phyloP scores from a whole-genome alignment of 2,888 invertebrate species.

The Eupithecia exiguata region DNA sequence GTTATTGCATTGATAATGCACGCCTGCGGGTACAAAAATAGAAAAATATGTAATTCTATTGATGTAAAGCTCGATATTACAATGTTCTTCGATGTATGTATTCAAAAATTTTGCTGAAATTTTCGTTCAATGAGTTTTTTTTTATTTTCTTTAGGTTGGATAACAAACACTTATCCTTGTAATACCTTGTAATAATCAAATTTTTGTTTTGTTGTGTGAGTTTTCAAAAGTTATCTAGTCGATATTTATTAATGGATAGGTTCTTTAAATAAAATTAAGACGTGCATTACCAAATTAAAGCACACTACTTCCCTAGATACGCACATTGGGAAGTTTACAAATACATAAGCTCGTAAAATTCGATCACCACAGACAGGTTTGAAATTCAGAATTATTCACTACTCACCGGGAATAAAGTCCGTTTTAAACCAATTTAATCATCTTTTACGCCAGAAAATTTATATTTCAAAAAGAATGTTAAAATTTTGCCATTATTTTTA shows the following conservation, averaged over 20 bases:
- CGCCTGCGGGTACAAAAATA: conserved; percentile 49
- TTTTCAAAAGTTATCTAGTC: conserved; percentile 6
- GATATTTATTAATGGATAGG: neutral
- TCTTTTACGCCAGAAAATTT: neutral
- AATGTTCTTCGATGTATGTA: conserved; percentile 11
- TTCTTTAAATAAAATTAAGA: conserved; percentile 41
- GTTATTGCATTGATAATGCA: conserved; percentile 61
- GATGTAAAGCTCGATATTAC: conserved; percentile 33
- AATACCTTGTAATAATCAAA: neutral
- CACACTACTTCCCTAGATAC: conserved; percentile 52
- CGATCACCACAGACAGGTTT: conserved; percentile 81
- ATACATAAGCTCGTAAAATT: conserved; percentile 79
- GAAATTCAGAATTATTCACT: conserved; percentile 49
- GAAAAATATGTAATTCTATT: conserved; percentile 40
- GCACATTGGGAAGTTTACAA: conserved; percentile 76
- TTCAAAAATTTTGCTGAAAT: neutral
- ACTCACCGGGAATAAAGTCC: conserved; percentile 16
- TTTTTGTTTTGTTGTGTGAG: neutral
- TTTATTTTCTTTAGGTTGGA: neutral
- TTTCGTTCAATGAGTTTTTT: neutral
- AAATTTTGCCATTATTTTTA: neutral
- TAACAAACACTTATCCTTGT: neutral
- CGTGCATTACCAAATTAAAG: conserved; percentile 65
- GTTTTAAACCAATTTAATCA: neutral
- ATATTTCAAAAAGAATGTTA: neutral